phyloP scores from a whole-genome alignment of 2,888 invertebrate species.

The Xanthorhoe designata region DNA sequence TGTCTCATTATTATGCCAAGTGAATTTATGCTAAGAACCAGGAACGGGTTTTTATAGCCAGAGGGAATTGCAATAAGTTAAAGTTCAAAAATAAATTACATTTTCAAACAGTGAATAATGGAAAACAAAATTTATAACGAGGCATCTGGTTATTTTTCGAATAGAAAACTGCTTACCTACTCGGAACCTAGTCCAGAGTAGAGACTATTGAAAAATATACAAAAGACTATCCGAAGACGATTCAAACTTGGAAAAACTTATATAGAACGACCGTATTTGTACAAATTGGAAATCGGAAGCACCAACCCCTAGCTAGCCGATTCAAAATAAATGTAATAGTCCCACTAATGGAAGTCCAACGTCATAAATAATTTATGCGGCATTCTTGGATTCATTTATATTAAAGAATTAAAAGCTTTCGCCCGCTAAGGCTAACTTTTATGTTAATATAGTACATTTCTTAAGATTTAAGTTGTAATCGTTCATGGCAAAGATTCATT shows the following conservation, averaged over 20 bases:
- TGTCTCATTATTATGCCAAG: conserved; percentile 31
- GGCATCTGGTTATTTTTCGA: neutral
- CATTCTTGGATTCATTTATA: conserved; percentile 60
- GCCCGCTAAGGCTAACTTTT: conserved; percentile 20
- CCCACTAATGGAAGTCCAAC: conserved; percentile 62
- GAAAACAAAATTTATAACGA: neutral
- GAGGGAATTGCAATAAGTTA: conserved; percentile 11
- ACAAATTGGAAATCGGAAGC: conserved; percentile 35
- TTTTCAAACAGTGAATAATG: neutral
- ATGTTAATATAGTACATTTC: conserved; percentile 13
- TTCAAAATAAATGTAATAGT: conserved; percentile 62
- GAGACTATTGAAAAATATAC: conserved; percentile 1
- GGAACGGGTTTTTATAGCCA: conserved; percentile 16
- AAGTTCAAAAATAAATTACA: conserved; percentile 3
- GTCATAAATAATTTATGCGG: conserved; percentile 66
- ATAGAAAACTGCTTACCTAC: neutral
- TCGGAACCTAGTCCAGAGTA: neutral
- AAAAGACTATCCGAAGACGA: conserved; percentile 5
- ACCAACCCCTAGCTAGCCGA: conserved; percentile 44
- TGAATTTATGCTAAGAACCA: conserved; percentile 31
- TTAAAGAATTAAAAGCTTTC: conserved; percentile 58
- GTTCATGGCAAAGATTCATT: conserved; percentile 7
- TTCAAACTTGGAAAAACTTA: conserved; percentile 18
- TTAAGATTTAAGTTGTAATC: conserved; percentile 4
- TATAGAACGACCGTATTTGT: conserved; percentile 25